Evolutionary conservation across 1,140 invertebrate genomes (phyloP).

Genomic region (Laodelphax striatellus): DNA sequence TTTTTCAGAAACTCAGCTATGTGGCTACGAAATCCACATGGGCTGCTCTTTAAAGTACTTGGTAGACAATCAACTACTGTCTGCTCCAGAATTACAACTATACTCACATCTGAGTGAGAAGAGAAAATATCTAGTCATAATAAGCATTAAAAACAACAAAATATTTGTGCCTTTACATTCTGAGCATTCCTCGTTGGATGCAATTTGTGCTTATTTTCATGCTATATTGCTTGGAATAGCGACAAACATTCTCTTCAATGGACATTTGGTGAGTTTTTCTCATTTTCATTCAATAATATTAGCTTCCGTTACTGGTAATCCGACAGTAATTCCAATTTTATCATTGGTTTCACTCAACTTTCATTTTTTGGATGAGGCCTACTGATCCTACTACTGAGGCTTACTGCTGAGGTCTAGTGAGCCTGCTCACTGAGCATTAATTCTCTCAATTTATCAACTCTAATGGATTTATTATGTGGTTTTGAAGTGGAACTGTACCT

Average conservation of each 20-base stretch:
- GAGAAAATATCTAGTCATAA: slow-evolving; percentile 36
- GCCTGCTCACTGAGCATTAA: no score
- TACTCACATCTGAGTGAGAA: slow-evolving; percentile 30
- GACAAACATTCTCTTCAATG: neutral
- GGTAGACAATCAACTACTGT: slow-evolving; percentile 29
- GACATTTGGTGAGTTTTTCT: slow-evolving; percentile 7
- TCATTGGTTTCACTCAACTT: no score
- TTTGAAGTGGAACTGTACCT: no score
- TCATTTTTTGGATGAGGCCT: no score
- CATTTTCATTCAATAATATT: neutral
- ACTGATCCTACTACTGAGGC: no score
- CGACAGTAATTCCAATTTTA: no score
- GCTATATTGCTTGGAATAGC: slow-evolving; percentile 35
- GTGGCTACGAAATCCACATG: slow-evolving; percentile 38
- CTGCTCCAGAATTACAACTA: slow-evolving; percentile 26
- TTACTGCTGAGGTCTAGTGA: no score
- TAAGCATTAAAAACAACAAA: slow-evolving; percentile 30
- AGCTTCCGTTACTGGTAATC: no score
- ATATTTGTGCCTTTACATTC: slow-evolving; percentile 37
- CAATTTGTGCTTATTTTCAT: slow-evolving; percentile 42
- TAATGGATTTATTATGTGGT: no score
- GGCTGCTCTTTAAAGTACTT: slow-evolving; percentile 40
- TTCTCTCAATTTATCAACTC: no score
- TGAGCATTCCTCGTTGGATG: slow-evolving; percentile 29
- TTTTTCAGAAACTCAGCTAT: slow-evolving; percentile 37